Evolutionary conservation across 2,113 vertebrate genomes (phyloP), one percentile per base, ranked within the genome.

Genomic region (Toxotes jaculatrix): DNA sequence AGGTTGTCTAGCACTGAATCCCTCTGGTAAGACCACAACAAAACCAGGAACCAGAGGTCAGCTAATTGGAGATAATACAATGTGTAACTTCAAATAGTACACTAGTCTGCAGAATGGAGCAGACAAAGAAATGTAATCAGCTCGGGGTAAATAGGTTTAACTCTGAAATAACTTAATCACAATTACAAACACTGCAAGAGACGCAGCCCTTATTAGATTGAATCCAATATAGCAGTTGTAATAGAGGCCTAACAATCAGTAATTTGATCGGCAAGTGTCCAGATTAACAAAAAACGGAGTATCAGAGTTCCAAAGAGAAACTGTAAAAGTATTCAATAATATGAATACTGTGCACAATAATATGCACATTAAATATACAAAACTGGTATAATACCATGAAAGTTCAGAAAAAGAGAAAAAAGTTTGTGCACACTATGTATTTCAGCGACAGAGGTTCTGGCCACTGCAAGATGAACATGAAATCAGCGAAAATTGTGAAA

Each of bases 21-120:
- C 56, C 63, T 66, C 23, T 12, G 38, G 64, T 77, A 66, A 78
- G 23, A 76, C 59, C 72, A 74, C 45, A 74, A 65, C 75, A 72
- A 68, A 73, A 56, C 65, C 7, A 3, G 45, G 42, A 61, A 53
- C 21, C 27, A 57, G 19, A 83, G 42, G 53, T 83, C 73, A 68
- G 16, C 23, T 69, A 49, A 68, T 9, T 67, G 32, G 34, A 43
- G 31, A 45, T 40, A 68, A 55, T 8, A 65, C 6, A 67, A 81
- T 51, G n/a, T 42, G 23, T 38, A 34, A 38, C 47, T 67, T 57
- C 43, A 68, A 65, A 79, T 66, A 65, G 56, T 43, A 7, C 40
- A 73, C 21, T 57, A 21, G 21, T n/a, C 31, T 59, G 59, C 61
- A 3, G 1, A 55, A 32, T 43, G 0, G 5, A 5, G 1, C 14